Percentiles rank a stretch among this genome's conserved stretches.
Evolutionary conservation across 2,888 invertebrate species (phyloP).

Genomic region (Caenorhabditis sulstoni): DNA sequence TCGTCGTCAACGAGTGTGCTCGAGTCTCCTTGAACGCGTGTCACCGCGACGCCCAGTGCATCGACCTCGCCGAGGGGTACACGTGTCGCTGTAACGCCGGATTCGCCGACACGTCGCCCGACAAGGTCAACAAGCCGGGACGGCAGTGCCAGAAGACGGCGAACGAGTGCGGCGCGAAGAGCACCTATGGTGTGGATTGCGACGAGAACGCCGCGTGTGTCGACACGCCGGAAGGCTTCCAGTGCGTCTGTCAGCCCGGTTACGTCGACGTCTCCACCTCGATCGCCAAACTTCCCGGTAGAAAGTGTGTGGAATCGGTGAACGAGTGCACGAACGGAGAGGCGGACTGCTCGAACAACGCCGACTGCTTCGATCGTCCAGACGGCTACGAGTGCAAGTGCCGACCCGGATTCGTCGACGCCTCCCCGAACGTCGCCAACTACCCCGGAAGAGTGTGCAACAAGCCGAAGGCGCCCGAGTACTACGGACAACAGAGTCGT

Average conservation of each 20-base stretch:
- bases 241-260: constrained; percentile 76
- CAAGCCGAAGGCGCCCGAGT: constrained; percentile 71
- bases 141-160: constrained; percentile 73
- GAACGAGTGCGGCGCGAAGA: constrained; percentile 74
- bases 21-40: constrained; percentile 72
- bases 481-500: constrained; percentile 67
- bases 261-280: constrained; percentile 75
- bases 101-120: constrained; percentile 75
- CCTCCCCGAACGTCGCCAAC: constrained; percentile 72
- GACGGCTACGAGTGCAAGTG: constrained; percentile 94
- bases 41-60: constrained; percentile 71
- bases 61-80: constrained; percentile 73
- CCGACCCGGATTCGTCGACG: constrained; percentile 87
- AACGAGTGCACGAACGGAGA: constrained; percentile 75
- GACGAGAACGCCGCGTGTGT: constrained; percentile 75
- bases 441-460: constrained; percentile 78
- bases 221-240: constrained; percentile 76
- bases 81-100: constrained; percentile 73
- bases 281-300: constrained; percentile 72
- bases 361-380: constrained; percentile 90
- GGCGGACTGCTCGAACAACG: constrained; percentile 91
- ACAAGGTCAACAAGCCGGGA: constrained; percentile 73
- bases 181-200: constrained; percentile 76
- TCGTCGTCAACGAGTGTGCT: constrained; percentile 71
- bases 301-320: constrained; percentile 72